These are phyloP conservation scores for Sitta europaea DNA, from an alignment of 2,113 vertebrate species.

Conservation along the genomic window DNA sequence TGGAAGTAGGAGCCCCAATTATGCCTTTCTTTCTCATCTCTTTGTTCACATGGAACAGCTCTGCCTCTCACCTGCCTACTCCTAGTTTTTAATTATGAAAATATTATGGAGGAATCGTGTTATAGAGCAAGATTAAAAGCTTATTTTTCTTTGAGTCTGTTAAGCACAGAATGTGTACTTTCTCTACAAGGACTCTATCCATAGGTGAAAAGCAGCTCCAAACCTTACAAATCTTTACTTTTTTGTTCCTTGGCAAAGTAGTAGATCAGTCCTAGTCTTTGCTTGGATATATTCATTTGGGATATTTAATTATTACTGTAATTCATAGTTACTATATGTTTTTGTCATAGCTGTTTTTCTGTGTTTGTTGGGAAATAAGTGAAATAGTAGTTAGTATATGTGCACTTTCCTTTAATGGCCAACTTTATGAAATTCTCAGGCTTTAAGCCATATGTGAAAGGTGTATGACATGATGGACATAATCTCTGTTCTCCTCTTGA, in stretches of 20 bases:
- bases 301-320: not conserved
- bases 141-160: not conserved
- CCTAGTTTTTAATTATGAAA: slow-evolving; percentile 42
- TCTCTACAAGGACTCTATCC: not conserved
- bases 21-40: not conserved
- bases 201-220: not conserved
- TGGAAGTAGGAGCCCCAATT: slow-evolving; percentile 22
- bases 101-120: slow-evolving; percentile 14
- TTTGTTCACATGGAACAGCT: slow-evolving; percentile 24
- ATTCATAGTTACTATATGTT: not conserved
- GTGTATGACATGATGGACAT: not conserved
- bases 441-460: not conserved
- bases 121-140: not conserved
- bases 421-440: not conserved
- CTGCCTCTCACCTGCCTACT: slow-evolving; percentile 40
- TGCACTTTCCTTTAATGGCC: not conserved
- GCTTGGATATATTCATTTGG: not conserved
- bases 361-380: not conserved
- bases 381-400: not conserved
- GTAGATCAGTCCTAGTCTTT: not conserved
- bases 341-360: not conserved
- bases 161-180: not conserved
- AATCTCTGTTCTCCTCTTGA: not conserved
- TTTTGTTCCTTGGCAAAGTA: not conserved
- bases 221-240: not conserved